These are phyloP conservation scores for Tipula unca DNA, from an alignment of 2,888 invertebrate species.

Conservation along the genomic window DNA sequence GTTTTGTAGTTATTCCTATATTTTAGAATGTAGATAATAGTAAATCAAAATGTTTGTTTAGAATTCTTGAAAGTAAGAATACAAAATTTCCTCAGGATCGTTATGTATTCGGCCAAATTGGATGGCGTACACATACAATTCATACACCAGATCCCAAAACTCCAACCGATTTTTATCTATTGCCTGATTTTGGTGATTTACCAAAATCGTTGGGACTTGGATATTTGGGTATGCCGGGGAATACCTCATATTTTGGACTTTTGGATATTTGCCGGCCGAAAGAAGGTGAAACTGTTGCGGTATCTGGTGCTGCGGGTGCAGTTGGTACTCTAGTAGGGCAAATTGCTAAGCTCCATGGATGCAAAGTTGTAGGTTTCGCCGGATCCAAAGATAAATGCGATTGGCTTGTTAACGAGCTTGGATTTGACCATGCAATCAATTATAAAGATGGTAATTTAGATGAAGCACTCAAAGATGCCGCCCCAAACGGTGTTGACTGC, in stretches of 20 bases:
- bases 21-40: background rate
- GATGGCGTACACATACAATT: conserved; percentile 54
- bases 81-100: conserved; percentile 54
- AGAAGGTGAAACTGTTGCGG: conserved; percentile 60
- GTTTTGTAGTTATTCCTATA: background rate
- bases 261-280: conserved; percentile 62
- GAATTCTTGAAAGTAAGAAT: conserved; percentile 60
- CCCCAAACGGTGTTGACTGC: conserved; percentile 64
- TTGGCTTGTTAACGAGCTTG: conserved; percentile 55
- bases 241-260: conserved; percentile 67
- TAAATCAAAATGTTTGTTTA: conserved; percentile 33
- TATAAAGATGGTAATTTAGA: conserved; percentile 55
- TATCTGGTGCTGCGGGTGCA: conserved; percentile 69
- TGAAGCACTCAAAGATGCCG: conserved; percentile 48
- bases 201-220: conserved; percentile 58
- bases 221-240: conserved; percentile 62
- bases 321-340: conserved; percentile 72
- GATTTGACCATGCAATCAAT: conserved; percentile 61
- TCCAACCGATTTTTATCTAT: background rate
- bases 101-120: conserved; percentile 53
- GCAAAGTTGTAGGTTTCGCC: conserved; percentile 61
- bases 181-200: conserved; percentile 52
- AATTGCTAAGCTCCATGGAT: conserved; percentile 64
- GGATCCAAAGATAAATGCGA: conserved; percentile 62
- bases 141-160: conserved; percentile 33